Evolutionary conservation across 2,113 vertebrate species (phyloP).

Genomic region (Cichladusa arquata): DNA sequence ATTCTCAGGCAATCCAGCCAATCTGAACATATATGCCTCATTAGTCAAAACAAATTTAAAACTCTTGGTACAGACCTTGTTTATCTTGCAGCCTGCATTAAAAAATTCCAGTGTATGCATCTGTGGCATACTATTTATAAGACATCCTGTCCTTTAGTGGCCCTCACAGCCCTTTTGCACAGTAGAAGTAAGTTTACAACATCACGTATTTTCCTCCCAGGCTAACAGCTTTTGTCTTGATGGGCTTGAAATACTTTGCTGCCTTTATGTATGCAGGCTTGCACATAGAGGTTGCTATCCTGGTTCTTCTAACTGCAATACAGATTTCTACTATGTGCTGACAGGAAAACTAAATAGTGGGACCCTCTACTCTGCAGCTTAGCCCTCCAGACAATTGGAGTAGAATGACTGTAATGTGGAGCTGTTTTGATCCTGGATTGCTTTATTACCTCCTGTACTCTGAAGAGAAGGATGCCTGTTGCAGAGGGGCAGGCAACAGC

Average conservation of each 20-base stretch:
- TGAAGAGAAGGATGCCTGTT: neutral
- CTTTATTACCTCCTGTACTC: neutral
- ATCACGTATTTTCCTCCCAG: neutral
- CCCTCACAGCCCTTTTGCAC: neutral
- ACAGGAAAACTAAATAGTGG: neutral
- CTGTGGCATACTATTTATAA: neutral
- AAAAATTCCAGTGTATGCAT: neutral
- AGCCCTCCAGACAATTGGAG: neutral
- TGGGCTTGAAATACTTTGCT: neutral
- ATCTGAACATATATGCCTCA: neutral
- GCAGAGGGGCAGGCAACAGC: neutral
- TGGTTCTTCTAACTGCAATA: neutral
- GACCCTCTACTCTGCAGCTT: neutral
- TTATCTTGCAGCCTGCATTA: neutral
- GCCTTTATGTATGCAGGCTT: neutral
- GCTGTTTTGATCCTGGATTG: neutral
- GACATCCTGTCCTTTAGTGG: neutral
- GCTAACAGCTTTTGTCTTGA: neutral
- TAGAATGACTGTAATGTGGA: neutral
- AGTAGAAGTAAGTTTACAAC: neutral
- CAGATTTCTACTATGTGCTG: neutral
- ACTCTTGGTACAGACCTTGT: neutral
- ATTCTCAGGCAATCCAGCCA: neutral
- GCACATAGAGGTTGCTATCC: neutral
- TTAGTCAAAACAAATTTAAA: neutral